Conservation (phyloP, 2,888 invertebrate genomes). For the Chloromyia formosa region DNA sequence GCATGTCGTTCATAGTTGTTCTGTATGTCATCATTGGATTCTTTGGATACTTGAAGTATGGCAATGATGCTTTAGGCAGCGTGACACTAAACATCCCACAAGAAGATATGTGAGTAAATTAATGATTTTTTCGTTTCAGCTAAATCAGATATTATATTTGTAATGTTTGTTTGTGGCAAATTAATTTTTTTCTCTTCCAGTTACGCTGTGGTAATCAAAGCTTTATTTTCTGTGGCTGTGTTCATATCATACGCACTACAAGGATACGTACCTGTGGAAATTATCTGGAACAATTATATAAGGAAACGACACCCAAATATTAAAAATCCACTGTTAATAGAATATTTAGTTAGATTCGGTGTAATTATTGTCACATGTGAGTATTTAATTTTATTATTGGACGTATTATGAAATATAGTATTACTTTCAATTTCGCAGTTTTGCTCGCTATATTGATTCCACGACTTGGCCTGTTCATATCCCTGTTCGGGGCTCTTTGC, state of each 20-base stretch:
- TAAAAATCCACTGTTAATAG: constrained; percentile 63
- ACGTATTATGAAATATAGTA: not conserved
- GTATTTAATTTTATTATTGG: constrained; percentile 57
- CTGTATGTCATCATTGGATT: constrained; percentile 83
- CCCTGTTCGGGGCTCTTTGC: constrained; percentile 78
- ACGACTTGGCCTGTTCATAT: constrained; percentile 77
- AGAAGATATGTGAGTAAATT: constrained; percentile 66
- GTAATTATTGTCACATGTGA: constrained; percentile 72
- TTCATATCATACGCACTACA: constrained; percentile 87
- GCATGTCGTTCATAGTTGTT: constrained; percentile 79
- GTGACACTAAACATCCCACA: constrained; percentile 84
- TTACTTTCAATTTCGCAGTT: constrained; percentile 67
- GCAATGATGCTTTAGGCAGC: constrained; percentile 73
- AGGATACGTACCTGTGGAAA: constrained; percentile 87
- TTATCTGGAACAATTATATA: constrained; percentile 72
- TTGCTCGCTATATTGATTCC: constrained; percentile 76
- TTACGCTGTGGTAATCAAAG: constrained; percentile 63
- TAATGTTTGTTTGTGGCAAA: too few species aligned
- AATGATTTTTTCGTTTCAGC: not conserved
- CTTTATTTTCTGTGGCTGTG: constrained; percentile 74
- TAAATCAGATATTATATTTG: too few species aligned
- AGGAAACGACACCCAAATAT: constrained; percentile 60
- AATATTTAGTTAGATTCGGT: constrained; percentile 67
- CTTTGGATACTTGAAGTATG: constrained; percentile 86
- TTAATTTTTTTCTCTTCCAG: too few species aligned